Base-by-base conservation (phyloP, 2,797 vertebrate species). In the Falco naumanni region DNA sequence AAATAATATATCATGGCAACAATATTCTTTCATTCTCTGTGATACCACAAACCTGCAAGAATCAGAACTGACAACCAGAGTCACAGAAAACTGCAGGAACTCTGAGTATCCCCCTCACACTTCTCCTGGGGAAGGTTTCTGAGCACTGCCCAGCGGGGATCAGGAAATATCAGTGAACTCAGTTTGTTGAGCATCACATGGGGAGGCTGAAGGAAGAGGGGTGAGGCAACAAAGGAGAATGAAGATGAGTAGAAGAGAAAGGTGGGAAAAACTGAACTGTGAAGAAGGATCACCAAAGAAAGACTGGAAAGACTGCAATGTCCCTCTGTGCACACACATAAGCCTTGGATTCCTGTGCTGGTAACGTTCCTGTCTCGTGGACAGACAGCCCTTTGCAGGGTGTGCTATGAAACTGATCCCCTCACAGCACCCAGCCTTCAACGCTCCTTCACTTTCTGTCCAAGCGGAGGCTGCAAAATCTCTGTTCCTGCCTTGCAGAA, bases 301-400 rank as follows among this genome's bases (percentile, higher is more conserved):
- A 81, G 31, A 34, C 0, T 25, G 16, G 33, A 76, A 88, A 65
- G 29, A 50, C 80, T 84, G 21, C 31, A 54, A 25, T 13, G 14
- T 13, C 18, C 13, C 37, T 51, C 41, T 64, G 16, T 53, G 28
- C 1, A 2, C 48, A 61, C 19, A 34, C 0, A 0, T 17, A 77
- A 66, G 25, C 25, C 50, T 90, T 74, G 56, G 47, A 74, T 69
- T 54, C 61, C 47, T 61, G 37, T n/a, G 33, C 41, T 51, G 10
- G 41, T 37, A 41, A 59, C 0, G 0, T 1, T 31, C 20, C 25
- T 78, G 41, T 68, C 50, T 61, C 0, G 0, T 6, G n/a, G 51
- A 56, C 33, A 65, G 70, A 41, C 8, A 60, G 37, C 18, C 29
- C 37, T 74, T 74, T 51, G 60, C 75, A 77, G 48, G 39, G n/a